Evolutionary conservation across 2,113 vertebrate species (phyloP).

Genomic region (Smithornis capensis): DNA sequence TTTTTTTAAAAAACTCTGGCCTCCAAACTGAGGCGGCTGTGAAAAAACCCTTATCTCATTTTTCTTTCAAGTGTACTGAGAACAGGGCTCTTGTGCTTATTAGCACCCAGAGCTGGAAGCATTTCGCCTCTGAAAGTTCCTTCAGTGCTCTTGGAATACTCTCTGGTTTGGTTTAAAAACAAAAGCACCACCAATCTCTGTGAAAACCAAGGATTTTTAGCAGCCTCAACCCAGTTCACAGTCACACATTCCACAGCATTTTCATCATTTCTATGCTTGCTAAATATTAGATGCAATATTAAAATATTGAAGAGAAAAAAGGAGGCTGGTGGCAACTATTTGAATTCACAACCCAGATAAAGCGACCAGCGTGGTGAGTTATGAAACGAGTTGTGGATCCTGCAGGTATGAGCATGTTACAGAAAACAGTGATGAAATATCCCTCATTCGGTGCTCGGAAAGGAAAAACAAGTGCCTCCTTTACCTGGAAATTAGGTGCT

Average conservation of each 20-base stretch:
- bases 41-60: conserved; percentile 18
- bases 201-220: neutral
- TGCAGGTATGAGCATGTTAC: neutral
- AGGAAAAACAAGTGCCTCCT: neutral
- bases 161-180: neutral
- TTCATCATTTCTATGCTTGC: neutral
- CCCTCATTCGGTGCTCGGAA: neutral
- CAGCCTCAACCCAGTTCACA: neutral
- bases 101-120: conserved; percentile 1
- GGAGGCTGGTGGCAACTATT: conserved; percentile 2
- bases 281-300: conserved; percentile 54
- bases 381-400: neutral
- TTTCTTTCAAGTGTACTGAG: conserved; percentile 10
- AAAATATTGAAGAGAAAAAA: conserved; percentile 33
- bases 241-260: neutral
- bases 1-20: conserved; percentile 4
- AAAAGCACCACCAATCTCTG: neutral
- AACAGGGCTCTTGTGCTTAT: neutral
- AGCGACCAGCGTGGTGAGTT: neutral
- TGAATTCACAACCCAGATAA: conserved; percentile 19
- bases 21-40: neutral
- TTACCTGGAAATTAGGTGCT: neutral
- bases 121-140: neutral
- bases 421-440: neutral
- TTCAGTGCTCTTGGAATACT: neutral